Conservation (phyloP, 2,113 vertebrate species). For the Leiothrix lutea region DNA sequence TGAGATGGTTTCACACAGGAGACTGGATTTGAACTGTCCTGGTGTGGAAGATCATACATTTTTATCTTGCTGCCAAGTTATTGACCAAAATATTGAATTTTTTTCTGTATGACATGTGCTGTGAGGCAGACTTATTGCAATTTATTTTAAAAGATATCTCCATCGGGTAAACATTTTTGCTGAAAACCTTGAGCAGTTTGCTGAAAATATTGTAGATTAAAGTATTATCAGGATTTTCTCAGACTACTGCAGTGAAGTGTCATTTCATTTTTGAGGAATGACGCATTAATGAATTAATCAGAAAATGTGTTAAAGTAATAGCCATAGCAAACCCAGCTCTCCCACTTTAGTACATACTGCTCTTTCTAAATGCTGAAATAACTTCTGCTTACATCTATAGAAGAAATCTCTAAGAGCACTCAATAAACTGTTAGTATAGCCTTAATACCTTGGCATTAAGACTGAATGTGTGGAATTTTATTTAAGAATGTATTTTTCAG, state of each 20-base stretch:
- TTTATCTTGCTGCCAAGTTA: slow-evolving; percentile 5
- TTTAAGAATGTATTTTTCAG: not conserved
- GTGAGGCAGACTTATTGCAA: not conserved
- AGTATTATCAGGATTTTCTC: slow-evolving; percentile 8
- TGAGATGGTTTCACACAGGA: not conserved
- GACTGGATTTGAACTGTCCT: not conserved
- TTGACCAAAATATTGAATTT: slow-evolving; percentile 30
- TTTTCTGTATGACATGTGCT: not conserved
- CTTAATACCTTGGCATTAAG: not conserved
- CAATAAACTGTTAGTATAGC: not conserved
- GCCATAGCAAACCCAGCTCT: not conserved
- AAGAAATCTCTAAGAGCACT: not conserved
- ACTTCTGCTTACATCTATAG: not conserved
- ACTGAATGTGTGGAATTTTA: not conserved
- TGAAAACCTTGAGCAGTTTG: not conserved
- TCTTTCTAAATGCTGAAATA: not conserved
- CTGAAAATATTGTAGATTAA: slow-evolving; percentile 16
- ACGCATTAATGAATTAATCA: slow-evolving; percentile 14
- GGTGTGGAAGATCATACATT: slow-evolving; percentile 15
- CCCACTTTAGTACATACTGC: not conserved
- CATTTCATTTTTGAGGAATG: not conserved
- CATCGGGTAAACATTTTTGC: not conserved
- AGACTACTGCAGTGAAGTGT: not conserved
- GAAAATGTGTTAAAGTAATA: not conserved
- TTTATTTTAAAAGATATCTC: slow-evolving; percentile 2